These are phyloP conservation scores for Pogonus chalceus DNA, from an alignment of 1,140 invertebrate species.

Conservation along the genomic window DNA sequence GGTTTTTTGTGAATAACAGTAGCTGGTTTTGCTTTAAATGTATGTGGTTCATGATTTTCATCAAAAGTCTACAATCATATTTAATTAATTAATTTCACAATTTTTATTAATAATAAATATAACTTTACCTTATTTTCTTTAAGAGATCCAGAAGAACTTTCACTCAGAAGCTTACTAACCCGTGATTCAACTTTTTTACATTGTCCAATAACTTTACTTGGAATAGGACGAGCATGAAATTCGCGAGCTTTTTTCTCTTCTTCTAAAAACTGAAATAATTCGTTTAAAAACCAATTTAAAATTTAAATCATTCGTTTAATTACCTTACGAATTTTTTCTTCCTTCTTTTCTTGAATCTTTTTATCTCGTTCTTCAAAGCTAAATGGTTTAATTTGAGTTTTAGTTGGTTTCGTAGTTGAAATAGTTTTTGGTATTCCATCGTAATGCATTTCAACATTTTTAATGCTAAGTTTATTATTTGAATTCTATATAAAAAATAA, in stretches of 20 bases:
- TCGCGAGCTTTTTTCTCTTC: conserved; percentile 33
- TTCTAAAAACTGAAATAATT: conserved; percentile 26
- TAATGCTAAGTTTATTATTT: neutral
- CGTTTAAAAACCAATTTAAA: conserved; percentile 2
- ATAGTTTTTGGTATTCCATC: neutral
- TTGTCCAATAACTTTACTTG: conserved; percentile 22
- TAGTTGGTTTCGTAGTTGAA: conserved; percentile 13
- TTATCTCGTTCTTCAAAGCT: conserved; percentile 42
- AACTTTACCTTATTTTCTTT: too few relatives aligned
- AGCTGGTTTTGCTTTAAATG: conserved; percentile 40
- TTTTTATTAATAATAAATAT: too few relatives aligned
- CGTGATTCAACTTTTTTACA: neutral
- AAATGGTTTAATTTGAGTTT: conserved; percentile 37
- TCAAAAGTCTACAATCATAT: conserved; percentile 1
- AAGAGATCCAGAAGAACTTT: neutral
- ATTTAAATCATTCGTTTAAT: conserved; percentile 1
- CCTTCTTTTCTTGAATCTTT: conserved; percentile 31
- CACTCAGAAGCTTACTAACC: neutral
- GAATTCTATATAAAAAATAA: neutral
- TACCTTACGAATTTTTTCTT: conserved; percentile 41
- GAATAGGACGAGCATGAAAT: conserved; percentile 36
- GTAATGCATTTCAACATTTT: neutral
- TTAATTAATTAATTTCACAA: too few relatives aligned
- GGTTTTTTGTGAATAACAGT: conserved; percentile 39
- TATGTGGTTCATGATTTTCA: conserved; percentile 20